These are phyloP conservation scores for Euwallacea fornicatus DNA, from an alignment of 1,140 invertebrate genomes.

Conservation along the genomic window DNA sequence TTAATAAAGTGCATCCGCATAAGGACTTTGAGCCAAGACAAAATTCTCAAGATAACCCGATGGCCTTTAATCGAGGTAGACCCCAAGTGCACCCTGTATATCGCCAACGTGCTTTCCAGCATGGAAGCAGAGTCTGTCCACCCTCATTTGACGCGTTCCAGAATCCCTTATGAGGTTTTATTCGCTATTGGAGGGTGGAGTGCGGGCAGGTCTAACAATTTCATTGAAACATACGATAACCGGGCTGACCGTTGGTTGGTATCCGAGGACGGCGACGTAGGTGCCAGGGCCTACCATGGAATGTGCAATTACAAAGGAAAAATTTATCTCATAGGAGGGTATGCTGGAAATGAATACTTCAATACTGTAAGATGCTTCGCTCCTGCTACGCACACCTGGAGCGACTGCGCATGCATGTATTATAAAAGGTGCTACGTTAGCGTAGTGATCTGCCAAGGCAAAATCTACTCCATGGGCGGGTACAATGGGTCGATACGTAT, in stretches of 20 bases:
- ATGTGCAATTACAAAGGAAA: slow-evolving; percentile 66
- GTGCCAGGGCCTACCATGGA: slow-evolving; percentile 74
- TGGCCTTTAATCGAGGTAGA: slow-evolving; percentile 60
- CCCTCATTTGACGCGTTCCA: slow-evolving; percentile 61
- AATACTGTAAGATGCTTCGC: slow-evolving; percentile 70
- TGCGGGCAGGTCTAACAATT: slow-evolving; percentile 74
- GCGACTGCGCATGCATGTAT: slow-evolving; percentile 73
- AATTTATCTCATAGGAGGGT: slow-evolving; percentile 65
- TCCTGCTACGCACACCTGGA: slow-evolving; percentile 65
- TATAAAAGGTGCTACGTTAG: slow-evolving; percentile 76
- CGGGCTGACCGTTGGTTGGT: slow-evolving; percentile 68
- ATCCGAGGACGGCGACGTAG: slow-evolving; percentile 62
- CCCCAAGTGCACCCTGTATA: slow-evolving; percentile 46
- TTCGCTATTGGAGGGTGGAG: slow-evolving; percentile 80
- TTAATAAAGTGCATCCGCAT: slow-evolving; percentile 62
- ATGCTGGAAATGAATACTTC: slow-evolving; percentile 72
- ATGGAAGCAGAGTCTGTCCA: slow-evolving; percentile 58
- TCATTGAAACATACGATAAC: slow-evolving; percentile 77
- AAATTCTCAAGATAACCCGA: slow-evolving; percentile 43
- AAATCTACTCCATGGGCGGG: slow-evolving; percentile 84
- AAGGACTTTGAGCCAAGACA: slow-evolving; percentile 34
- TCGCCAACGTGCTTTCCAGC: slow-evolving; percentile 40
- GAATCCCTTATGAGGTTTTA: slow-evolving; percentile 70
- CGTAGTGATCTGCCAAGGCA: slow-evolving; percentile 67
- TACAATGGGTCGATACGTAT: slow-evolving; percentile 82